These are phyloP conservation scores for Epistrophe grossulariae DNA, from an alignment of 2,888 invertebrate species.

Conservation along the genomic window DNA sequence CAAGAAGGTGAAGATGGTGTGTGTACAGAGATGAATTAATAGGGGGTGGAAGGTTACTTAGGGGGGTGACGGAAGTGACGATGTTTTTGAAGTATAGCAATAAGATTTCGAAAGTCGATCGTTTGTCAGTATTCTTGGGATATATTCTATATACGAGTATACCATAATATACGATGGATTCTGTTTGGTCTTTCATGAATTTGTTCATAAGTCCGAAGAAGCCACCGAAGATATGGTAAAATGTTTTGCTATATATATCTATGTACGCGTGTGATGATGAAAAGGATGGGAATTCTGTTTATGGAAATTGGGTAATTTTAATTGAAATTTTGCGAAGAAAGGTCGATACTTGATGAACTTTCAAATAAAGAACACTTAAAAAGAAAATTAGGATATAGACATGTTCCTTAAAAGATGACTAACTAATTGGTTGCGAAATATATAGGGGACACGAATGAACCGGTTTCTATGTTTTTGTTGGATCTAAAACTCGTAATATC, in stretches of 20 bases:
- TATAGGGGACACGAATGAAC: too few relatives aligned
- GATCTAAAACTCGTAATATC: too few relatives aligned
- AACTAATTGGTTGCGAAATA: not conserved
- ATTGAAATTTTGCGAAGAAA: slow-evolving; percentile 68
- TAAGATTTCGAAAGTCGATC: slow-evolving; percentile 74
- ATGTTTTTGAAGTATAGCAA: slow-evolving; percentile 69
- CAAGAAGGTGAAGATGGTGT: slow-evolving; percentile 58
- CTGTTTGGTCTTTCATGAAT: slow-evolving; percentile 61
- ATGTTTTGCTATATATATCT: not conserved
- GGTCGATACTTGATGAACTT: slow-evolving; percentile 67
- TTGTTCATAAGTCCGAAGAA: slow-evolving; percentile 57
- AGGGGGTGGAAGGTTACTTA: slow-evolving; percentile 37
- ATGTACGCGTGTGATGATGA: slow-evolving; percentile 25
- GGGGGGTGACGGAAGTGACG: slow-evolving; percentile 19
- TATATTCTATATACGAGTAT: not conserved
- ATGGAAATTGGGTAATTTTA: slow-evolving; percentile 73
- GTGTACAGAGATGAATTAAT: slow-evolving; percentile 38
- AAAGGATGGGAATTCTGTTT: slow-evolving; percentile 47
- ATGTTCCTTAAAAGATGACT: not conserved
- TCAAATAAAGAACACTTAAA: slow-evolving; percentile 28
- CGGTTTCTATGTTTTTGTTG: too few relatives aligned
- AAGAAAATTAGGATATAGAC: not conserved
- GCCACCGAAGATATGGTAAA: slow-evolving; percentile 49
- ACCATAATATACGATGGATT: slow-evolving; percentile 40
- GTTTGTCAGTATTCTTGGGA: slow-evolving; percentile 51